Base-by-base conservation (phyloP, 1,140 invertebrate genomes). In the Tyrophagus putrescentiae region DNA sequence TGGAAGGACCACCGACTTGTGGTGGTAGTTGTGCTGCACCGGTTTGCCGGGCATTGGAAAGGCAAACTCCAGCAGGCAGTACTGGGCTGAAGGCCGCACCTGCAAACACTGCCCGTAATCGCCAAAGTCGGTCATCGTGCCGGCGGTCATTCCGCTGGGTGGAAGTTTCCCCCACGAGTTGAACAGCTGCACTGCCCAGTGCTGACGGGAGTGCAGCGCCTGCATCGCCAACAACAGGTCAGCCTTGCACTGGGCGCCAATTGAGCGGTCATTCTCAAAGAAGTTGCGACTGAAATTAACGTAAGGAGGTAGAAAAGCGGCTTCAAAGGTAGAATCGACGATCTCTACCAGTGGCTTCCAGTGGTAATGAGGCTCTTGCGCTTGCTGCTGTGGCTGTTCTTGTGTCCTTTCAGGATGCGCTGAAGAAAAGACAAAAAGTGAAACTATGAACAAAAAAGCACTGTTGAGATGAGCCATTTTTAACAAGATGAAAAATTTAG, bases 41-140 rank as follows among this genome's bases (percentile, higher is more conserved):
- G 36, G 36, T 13, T 39, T 13, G 13, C 13, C 13, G 13, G 36
- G 36, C 36, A 39, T 39, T 13, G 36, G 36, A 13, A 21, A 21
- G 36, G 13, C 36, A 39, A 39, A 13, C 13, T 39, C 21, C 13
- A 39, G 13, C 36, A 39, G 21, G 21, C 36, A 39, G 36, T 39
- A 39, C 36, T 39, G 36, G 13, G 36, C 21, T 13, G 36, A 39
- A 13, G 21, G 13, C 21, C 21, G 13, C 13, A 16, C 7, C 13
- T 58, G 36, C 6, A 64, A 23, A 39, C 63, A 64, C 23, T 64
- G 42, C 23, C 64, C 50, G 25, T 50, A 64, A 11, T 61, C 62
- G 28, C 63, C 63, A 41, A 64, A 64, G n/a, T 21, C 45, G 6
- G 33, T 59, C 4, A 65, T 6, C 3, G 62, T 60, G 28, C 64